phyloP scores from a whole-genome alignment of 2,797 vertebrate genomes.

The Xenentodon cancila region DNA sequence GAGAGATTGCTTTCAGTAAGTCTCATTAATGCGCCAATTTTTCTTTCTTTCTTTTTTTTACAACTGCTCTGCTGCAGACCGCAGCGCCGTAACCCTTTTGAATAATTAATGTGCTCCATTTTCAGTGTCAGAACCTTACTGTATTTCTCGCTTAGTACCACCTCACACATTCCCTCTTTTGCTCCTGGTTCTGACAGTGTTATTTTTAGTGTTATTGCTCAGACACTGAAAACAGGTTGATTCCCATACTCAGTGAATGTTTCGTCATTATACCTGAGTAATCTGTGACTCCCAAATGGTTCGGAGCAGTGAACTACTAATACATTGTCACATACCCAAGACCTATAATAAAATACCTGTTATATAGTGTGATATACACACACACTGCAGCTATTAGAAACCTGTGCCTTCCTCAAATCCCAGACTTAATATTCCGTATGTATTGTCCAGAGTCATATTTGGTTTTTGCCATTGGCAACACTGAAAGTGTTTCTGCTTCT shows the following conservation, averaged over 20 bases:
- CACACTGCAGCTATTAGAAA: constrained; percentile 9
- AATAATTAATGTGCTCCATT: constrained; percentile 44
- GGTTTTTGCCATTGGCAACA: constrained; percentile 35
- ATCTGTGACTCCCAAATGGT: constrained; percentile 9
- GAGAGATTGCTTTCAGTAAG: constrained; percentile 95
- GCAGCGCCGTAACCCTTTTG: constrained; percentile 19
- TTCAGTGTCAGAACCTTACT: constrained; percentile 29
- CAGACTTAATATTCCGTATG: constrained; percentile 47
- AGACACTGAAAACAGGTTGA: neutral
- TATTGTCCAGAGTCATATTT: constrained; percentile 30
- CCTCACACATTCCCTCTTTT: constrained; percentile 11
- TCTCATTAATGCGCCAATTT: constrained; percentile 30
- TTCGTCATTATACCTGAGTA: constrained; percentile 25
- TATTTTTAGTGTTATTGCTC: constrained; percentile 3
- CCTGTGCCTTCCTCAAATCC: constrained; percentile 40
- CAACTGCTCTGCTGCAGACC: constrained; percentile 14
- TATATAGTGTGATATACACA: constrained; percentile 24
- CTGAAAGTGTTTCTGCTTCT: constrained; percentile 14
- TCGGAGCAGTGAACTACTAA: constrained; percentile 15
- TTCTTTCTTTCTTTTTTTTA: neutral
- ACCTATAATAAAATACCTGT: constrained; percentile 13
- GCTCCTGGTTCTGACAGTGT: neutral
- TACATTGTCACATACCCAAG: neutral
- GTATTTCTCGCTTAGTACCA: constrained; percentile 9
- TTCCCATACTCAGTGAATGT: neutral